phyloP scores from a whole-genome alignment of 2,888 invertebrate genomes.

The Troides helena region DNA sequence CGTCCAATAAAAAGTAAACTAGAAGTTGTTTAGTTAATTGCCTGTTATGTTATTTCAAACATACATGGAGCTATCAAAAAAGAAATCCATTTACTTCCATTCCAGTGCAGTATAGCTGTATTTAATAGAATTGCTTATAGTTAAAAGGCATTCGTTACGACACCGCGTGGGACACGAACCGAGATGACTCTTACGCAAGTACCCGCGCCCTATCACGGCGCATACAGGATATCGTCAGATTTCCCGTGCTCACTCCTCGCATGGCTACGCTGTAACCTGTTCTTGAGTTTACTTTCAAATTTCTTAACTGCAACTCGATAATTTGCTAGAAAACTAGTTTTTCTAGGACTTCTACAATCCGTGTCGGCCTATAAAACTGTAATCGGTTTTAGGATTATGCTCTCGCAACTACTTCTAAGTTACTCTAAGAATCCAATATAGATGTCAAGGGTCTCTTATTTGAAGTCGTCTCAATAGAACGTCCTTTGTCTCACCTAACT shows the following conservation, averaged over 20 bases:
- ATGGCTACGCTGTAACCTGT: conserved; percentile 26
- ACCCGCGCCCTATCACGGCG: conserved; percentile 27
- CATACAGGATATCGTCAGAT: conserved; percentile 30
- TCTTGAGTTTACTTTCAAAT: conserved; percentile 33
- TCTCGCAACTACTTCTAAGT: background rate
- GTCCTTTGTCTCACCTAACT: background rate
- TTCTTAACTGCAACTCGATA: conserved; percentile 22
- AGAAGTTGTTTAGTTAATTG: too few species aligned
- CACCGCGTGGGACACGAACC: conserved; percentile 48
- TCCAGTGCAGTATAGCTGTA: conserved; percentile 40
- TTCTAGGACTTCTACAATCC: conserved; percentile 10
- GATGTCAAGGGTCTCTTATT: background rate
- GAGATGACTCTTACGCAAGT: conserved; percentile 25
- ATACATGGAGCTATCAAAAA: background rate
- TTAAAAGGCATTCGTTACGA: conserved; percentile 56
- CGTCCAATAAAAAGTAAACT: too few species aligned
- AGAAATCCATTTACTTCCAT: background rate
- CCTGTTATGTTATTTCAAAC: too few species aligned
- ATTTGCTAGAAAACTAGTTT: conserved; percentile 6
- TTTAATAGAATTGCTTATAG: conserved; percentile 57
- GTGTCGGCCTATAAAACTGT: background rate
- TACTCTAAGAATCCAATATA: background rate
- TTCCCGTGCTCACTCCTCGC: conserved; percentile 30
- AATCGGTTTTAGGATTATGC: background rate
- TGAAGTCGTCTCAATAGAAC: background rate